phyloP scores from a whole-genome alignment of 1,140 invertebrate species.

The Drosophila miranda region DNA sequence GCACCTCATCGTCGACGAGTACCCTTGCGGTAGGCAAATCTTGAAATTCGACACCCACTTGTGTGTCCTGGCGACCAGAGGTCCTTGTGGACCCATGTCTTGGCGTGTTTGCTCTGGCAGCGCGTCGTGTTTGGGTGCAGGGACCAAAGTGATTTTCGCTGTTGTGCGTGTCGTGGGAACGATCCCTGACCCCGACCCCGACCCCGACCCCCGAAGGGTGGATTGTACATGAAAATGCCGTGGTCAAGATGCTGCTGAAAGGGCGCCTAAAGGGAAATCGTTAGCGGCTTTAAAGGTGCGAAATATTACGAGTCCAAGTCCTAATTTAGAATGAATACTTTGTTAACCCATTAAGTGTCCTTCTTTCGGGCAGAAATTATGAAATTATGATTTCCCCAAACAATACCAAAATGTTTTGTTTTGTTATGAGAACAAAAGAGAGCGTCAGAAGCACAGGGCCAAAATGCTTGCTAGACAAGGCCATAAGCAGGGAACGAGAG shows the following conservation, averaged over 20 bases:
- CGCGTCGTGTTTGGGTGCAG: not conserved
- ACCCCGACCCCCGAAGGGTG: too few relatives aligned
- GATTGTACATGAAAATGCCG: constrained; percentile 27
- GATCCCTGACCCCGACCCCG: not conserved
- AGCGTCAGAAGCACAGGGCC: constrained; percentile 36
- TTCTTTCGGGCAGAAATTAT: not conserved
- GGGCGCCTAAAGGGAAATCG: constrained; percentile 5
- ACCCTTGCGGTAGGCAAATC: too few relatives aligned
- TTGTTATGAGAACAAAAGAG: constrained; percentile 23
- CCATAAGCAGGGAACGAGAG: too few relatives aligned
- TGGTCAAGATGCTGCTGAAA: constrained; percentile 8
- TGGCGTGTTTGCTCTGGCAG: too few relatives aligned
- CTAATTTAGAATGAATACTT: too few relatives aligned
- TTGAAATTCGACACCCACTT: too few relatives aligned
- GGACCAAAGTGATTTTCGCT: constrained; percentile 29
- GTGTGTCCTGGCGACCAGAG: too few relatives aligned
- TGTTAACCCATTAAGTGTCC: too few relatives aligned
- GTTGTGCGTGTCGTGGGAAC: constrained; percentile 10
- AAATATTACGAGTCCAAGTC: constrained; percentile 3
- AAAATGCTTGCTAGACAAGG: constrained; percentile 16
- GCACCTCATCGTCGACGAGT: too few relatives aligned
- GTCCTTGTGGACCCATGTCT: too few relatives aligned
- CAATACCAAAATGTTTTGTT: constrained; percentile 33
- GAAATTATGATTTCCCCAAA: constrained; percentile 30
- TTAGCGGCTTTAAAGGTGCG: not conserved